Conservation (phyloP, 2,797 vertebrate species). For the Brachyrhaphis roseni region DNA sequence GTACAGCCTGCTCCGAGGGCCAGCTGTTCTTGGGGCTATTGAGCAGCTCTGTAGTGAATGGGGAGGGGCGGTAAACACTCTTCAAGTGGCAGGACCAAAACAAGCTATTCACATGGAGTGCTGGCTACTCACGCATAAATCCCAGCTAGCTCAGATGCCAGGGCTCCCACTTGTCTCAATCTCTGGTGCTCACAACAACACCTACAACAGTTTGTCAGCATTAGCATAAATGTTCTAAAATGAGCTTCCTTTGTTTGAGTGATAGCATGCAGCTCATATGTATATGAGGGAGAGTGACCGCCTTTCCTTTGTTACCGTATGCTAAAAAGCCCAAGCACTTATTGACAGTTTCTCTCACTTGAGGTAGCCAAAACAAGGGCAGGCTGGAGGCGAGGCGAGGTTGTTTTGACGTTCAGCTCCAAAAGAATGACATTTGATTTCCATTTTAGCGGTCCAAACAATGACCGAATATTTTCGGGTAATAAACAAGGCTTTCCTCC, state of each 20-base stretch:
- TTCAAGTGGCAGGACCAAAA: constrained; percentile 79
- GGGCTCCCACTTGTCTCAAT: constrained; percentile 56
- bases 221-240: constrained; percentile 35
- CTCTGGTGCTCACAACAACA: constrained; percentile 47
- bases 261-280: constrained; percentile 60
- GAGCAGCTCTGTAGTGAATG: constrained; percentile 69
- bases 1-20: constrained; percentile 71
- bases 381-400: constrained; percentile 55
- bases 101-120: constrained; percentile 76
- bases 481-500: constrained; percentile 60
- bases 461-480: constrained; percentile 53
- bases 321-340: constrained; percentile 69
- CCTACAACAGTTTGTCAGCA: constrained; percentile 20
- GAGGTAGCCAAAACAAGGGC: constrained; percentile 72
- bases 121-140: constrained; percentile 74
- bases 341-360: constrained; percentile 70
- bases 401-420: constrained; percentile 60
- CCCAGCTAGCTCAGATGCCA: constrained; percentile 52
- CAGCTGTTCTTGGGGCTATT: constrained; percentile 79
- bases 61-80: constrained; percentile 73
- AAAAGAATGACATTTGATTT: constrained; percentile 67
- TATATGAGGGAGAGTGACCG: constrained; percentile 61
- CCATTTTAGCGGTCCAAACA: constrained; percentile 58
- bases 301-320: constrained; percentile 69
- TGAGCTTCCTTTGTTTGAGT: constrained; percentile 41